phyloP scores from a whole-genome alignment of 2,113 vertebrate genomes.

The Daboia siamensis region DNA sequence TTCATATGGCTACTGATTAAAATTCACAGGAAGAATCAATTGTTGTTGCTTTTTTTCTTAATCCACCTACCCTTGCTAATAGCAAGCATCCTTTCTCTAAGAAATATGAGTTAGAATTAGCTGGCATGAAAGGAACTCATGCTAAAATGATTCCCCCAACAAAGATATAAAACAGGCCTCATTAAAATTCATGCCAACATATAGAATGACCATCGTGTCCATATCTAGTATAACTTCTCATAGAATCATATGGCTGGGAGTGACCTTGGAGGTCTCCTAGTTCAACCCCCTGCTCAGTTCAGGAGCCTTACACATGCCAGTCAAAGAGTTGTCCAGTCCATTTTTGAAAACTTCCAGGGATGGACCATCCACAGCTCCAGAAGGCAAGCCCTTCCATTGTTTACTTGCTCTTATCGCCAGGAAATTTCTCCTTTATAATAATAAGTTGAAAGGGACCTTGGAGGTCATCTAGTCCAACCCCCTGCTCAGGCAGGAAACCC shows the following conservation, averaged over 20 bases:
- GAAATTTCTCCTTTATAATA: no score
- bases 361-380: no score
- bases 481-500: no score
- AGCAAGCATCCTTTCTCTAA: background rate
- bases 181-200: background rate
- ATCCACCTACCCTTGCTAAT: background rate
- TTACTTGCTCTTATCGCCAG: no score
- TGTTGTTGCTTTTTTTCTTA: background rate
- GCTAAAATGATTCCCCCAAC: background rate
- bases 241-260: background rate
- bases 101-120: constrained; percentile 7
- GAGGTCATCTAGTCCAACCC: no score
- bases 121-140: background rate
- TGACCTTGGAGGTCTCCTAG: background rate
- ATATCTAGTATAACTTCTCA: background rate
- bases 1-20: background rate
- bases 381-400: no score
- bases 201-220: background rate
- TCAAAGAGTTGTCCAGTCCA: no score
- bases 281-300: background rate
- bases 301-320: no score
- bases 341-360: background rate
- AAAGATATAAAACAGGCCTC: background rate
- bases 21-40: constrained; percentile 2
- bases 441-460: no score